These are phyloP conservation scores for Albula glossodonta DNA, from an alignment of 2,113 vertebrate species.

Conservation along the genomic window DNA sequence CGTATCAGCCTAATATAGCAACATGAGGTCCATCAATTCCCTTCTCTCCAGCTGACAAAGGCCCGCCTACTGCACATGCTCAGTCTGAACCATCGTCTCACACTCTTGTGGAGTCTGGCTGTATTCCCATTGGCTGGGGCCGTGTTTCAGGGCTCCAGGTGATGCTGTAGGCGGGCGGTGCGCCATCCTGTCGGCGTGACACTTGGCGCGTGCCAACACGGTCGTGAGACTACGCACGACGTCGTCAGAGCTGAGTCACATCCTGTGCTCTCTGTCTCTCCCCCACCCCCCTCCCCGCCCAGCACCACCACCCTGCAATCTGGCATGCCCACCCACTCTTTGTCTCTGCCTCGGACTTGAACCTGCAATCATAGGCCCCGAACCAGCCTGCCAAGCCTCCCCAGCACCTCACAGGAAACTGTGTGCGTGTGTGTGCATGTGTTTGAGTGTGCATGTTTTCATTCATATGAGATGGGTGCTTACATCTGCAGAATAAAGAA, in stretches of 20 bases:
- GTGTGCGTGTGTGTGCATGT: no score
- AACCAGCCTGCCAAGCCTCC: background rate
- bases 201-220: background rate
- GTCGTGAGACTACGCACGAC: background rate
- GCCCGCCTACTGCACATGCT: no score
- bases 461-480: no score
- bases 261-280: no score
- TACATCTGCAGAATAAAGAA: no score
- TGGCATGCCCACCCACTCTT: background rate
- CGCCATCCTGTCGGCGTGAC: background rate
- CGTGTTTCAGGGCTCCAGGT: background rate
- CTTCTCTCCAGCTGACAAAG: background rate
- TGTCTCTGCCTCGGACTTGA: background rate
- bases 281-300: background rate
- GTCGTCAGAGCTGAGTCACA: background rate
- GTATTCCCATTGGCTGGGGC: background rate
- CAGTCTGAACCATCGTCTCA: background rate
- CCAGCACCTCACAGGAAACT: no score
- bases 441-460: no score
- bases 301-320: background rate
- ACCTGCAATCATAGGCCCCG: background rate
- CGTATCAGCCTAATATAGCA: no score
- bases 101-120: background rate
- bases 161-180: background rate
- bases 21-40: no score